phyloP scores from a whole-genome alignment of 2,113 vertebrate genomes.

The Colius striatus region DNA sequence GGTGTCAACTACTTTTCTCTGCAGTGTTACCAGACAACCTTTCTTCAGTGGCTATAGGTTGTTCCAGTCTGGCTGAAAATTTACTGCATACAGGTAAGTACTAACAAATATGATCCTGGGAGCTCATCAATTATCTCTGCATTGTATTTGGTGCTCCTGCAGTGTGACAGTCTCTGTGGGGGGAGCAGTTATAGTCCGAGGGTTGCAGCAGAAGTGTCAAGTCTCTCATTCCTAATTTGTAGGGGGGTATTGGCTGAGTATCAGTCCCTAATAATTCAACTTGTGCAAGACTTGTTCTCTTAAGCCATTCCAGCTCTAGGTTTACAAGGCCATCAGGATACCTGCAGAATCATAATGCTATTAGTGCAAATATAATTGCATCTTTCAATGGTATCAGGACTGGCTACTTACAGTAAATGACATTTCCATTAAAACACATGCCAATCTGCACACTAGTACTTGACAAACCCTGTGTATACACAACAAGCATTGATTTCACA shows the following conservation, averaged over 20 bases:
- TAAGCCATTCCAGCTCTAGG: not conserved
- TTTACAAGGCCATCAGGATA: not conserved
- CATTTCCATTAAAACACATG: conserved; percentile 24
- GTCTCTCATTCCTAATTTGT: not conserved
- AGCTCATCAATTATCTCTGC: not conserved
- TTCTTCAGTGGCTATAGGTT: not conserved
- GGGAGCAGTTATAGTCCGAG: not conserved
- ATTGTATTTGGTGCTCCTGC: not conserved
- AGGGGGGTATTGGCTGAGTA: not conserved
- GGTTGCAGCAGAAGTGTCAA: not conserved
- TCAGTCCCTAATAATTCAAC: conserved; percentile 29
- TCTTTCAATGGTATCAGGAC: not conserved
- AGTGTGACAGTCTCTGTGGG: accelerated
- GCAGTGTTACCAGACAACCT: not conserved
- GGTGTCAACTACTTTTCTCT: not conserved
- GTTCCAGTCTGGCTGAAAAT: not conserved
- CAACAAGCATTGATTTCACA: not conserved
- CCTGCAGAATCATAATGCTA: not conserved
- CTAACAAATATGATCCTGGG: not conserved
- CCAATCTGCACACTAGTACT: not conserved
- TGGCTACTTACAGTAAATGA: not conserved
- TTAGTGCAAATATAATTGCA: not conserved
- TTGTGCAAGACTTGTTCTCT: not conserved
- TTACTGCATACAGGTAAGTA: not conserved
- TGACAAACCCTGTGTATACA: not conserved